Percentiles rank a stretch among this genome's conserved stretches.
phyloP scores from a whole-genome alignment of 2,797 vertebrate genomes.

The Graptemys geographica region DNA sequence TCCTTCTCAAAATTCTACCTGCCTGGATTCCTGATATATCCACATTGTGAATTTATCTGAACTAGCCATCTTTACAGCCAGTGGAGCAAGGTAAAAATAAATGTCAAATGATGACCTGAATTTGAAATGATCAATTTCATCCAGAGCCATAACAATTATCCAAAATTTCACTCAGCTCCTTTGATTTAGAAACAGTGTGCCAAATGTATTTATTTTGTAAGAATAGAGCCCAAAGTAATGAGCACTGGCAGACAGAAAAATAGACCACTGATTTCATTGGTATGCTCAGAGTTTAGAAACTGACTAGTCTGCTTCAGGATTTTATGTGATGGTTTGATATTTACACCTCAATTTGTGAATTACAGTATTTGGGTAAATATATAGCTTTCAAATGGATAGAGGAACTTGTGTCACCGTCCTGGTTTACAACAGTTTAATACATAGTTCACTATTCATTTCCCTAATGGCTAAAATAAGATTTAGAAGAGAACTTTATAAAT shows the following conservation, averaged over 20 bases:
- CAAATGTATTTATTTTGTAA: not conserved
- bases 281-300: not conserved
- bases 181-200: not conserved
- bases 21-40: not conserved
- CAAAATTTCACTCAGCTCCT: not conserved
- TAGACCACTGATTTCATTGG: not conserved
- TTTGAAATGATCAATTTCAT: not conserved
- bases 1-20: not conserved
- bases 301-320: not conserved
- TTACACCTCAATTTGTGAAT: not conserved
- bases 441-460: not conserved
- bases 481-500: not conserved
- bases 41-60: not conserved
- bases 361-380: not conserved
- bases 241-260: not conserved
- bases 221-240: not conserved
- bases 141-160: not conserved
- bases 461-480: not conserved
- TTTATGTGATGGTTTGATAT: not conserved
- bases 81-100: not conserved
- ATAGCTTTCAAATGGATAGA: not conserved
- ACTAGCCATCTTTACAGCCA: accelerated
- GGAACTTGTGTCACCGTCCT: accelerated
- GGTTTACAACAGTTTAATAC: not conserved
- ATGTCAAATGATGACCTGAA: not conserved